These are phyloP conservation scores for Oceanites oceanicus DNA, from an alignment of 2,113 vertebrate genomes.

Conservation along the genomic window DNA sequence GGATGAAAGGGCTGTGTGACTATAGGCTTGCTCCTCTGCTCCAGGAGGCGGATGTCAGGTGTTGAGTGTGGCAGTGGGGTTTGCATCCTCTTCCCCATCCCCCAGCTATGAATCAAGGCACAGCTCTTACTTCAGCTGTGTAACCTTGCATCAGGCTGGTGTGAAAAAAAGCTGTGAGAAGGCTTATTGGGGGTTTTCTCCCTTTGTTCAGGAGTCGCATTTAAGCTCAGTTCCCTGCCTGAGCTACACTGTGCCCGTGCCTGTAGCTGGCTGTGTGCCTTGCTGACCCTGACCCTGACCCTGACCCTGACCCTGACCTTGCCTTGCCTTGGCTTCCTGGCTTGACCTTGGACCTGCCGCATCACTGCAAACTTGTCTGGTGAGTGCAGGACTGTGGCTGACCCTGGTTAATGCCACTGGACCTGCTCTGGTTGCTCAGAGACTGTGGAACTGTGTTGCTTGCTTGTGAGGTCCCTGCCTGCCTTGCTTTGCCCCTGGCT, in stretches of 20 bases:
- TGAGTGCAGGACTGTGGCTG: neutral
- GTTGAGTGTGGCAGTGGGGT: neutral
- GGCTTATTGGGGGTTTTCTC: neutral
- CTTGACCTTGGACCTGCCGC: neutral
- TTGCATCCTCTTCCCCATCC: neutral
- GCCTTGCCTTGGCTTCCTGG: neutral
- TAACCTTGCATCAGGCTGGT: neutral
- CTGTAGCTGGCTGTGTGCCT: neutral
- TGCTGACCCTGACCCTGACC: neutral
- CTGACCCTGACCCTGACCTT: neutral
- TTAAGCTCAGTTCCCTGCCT: neutral
- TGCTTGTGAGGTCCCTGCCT: neutral
- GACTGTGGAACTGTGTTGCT: neutral
- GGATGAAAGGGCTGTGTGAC: neutral
- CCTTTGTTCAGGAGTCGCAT: neutral
- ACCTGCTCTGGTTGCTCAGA: neutral
- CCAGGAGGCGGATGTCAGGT: neutral
- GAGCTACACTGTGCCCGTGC: accelerated
- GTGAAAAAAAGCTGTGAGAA: neutral
- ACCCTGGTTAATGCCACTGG: neutral
- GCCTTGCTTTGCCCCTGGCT: neutral
- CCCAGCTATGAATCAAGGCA: accelerated
- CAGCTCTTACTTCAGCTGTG: neutral
- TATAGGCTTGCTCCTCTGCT: neutral
- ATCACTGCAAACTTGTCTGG: neutral